Evolutionary conservation across 2,113 vertebrate genomes (phyloP).

Genomic region (Ptilorrhoa leucosticta): DNA sequence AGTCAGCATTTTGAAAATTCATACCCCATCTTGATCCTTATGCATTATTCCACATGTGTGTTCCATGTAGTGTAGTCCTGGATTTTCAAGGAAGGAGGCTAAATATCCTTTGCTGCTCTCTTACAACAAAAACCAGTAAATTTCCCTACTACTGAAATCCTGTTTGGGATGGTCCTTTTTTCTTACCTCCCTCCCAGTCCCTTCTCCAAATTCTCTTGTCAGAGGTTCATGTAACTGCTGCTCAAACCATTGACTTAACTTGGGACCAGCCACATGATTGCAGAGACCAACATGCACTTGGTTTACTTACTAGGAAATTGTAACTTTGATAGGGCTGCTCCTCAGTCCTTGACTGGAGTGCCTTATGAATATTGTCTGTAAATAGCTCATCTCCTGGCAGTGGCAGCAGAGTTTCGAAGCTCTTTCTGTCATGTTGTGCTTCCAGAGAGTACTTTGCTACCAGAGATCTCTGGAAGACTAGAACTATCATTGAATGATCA

Average conservation of each 20-base stretch:
- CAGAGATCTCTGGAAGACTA: not conserved
- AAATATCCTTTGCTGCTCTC: not conserved
- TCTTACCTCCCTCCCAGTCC: not conserved
- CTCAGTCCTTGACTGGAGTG: not conserved
- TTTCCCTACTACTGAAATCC: not conserved
- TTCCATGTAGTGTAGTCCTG: not conserved
- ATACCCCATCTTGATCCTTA: not conserved
- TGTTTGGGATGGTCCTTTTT: not conserved
- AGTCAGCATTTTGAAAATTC: not conserved
- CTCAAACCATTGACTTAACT: not conserved
- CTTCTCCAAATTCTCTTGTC: not conserved
- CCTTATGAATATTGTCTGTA: not conserved
- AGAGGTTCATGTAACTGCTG: not conserved
- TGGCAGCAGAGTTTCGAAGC: not conserved
- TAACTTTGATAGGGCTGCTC: not conserved
- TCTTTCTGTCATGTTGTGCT: not conserved
- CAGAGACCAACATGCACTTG: not conserved
- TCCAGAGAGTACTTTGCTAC: not conserved
- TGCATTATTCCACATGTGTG: not conserved
- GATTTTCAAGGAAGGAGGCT: not conserved
- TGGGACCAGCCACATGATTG: not conserved
- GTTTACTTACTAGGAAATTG: not conserved
- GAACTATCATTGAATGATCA: not conserved
- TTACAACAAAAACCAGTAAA: not conserved
- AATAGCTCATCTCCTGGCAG: not conserved